Evolutionary conservation across 2,113 vertebrate genomes (phyloP), one percentile per base, ranked within the genome.

Genomic region (Misgurnus anguillicaudatus): DNA sequence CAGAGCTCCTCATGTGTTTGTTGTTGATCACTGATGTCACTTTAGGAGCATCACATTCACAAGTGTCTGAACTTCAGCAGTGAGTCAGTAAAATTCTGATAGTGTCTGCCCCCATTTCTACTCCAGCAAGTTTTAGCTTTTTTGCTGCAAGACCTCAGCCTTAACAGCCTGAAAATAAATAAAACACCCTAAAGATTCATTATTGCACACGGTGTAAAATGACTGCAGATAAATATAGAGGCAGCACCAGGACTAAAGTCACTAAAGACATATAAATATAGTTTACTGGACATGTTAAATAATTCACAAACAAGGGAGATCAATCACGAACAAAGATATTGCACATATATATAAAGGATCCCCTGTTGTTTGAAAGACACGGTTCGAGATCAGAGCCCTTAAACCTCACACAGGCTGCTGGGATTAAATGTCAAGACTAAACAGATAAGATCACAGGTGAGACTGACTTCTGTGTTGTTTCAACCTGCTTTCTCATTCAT

Each of bases 201-300:
- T 48, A 38, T 75, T 75, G 73, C 21, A 63, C 58, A 4, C 21
- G 7, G 38, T 19, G 42, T 47, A 31, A 47, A 47, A 47, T 60
- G 71, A n/a, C 39, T 17, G 57, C 17, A 19, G 71, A 47, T 45
- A 74, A 31, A 74, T 62, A 60, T 62, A 74, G 71, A 74, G 14
- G 57, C 19, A 9, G 58, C 45, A 74, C 13, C 71, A 74, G 71
- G 16, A 75, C 58, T 64, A 13, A 47, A 51, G 42, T 75, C 60
- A 75, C 60, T 75, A 51, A 75, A 64, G 73, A 64, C 42, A 36
- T 58, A 75, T 75, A 51, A 48, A 75, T 75, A 75, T 63, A 41
- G 6, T 60, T 63, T 5, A 21, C 19, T 17, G 55, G 42, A 75
- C 42, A 41, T 51, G 19, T 16, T 75, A 8, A 75, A 75, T 75